Base-by-base conservation (phyloP, 2,888 invertebrate genomes). In the Drosophila dives region DNA sequence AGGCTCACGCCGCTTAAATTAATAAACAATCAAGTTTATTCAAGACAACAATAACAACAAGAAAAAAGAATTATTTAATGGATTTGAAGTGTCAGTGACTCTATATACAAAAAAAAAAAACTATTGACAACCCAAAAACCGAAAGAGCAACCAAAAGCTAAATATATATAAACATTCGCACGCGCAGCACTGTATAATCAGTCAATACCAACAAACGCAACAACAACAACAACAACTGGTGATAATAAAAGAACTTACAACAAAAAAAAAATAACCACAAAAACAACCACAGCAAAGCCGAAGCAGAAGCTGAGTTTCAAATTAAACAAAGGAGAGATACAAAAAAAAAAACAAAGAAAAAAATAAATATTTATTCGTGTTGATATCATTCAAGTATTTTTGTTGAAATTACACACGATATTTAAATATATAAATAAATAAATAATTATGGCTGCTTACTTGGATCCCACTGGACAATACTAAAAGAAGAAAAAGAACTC, bases 391-490 rank as follows among this genome's bases (percentile, higher is more conserved):
- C 60, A 72, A 77, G 80, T 79, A 88, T 86, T 80, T 83, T 80
- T 81, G 72, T 72, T 34, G 72, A 75, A 82, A 78, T 72, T 55
- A 55, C 38, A 81, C 68, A 79, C 77, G 71, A 69, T 77, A 86
- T 45, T 45, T 23, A 45, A 45, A 23, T 45, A 23, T 23, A 45
- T 2, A 45, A 4, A 45, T 45, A 15, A 15, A 45, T 45, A 15
- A 15, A 23, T 53, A 59, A 75, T 77, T 91, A 84, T 91, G 92
- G 92, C 93, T 83, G 72, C 79, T 66, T 86, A 90, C 77, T 90
- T 93, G 89, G 93, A 93, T 89, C 93, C 93, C 73, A 93, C 93
- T 81, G 93, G 93, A 75, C 93, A 93, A 76, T 93, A 93, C 77
- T 93, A 8, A 55, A 36, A 17, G 23, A 50, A 83, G 55, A 38